These are phyloP conservation scores for Onthophagus sagittarius DNA, from an alignment of 2,888 invertebrate genomes.

Conservation along the genomic window DNA sequence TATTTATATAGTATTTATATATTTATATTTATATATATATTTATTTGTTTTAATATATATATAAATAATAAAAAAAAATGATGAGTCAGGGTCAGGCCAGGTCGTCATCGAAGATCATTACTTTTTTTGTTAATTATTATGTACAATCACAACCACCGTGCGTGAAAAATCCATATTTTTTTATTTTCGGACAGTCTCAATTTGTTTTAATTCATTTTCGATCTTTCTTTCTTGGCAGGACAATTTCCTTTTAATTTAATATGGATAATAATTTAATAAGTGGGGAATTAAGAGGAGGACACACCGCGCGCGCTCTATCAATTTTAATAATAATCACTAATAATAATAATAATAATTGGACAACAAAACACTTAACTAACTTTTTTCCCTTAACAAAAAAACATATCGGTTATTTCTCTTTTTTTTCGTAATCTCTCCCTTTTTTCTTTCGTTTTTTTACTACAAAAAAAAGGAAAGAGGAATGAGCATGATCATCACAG, in stretches of 20 bases:
- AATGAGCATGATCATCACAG: slow-evolving; percentile 44
- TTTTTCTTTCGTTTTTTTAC: too few species aligned
- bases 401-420: too few species aligned
- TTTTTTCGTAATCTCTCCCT: too few species aligned
- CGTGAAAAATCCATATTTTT: slow-evolving; percentile 20
- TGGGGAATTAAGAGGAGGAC: too few species aligned
- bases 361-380: slow-evolving; percentile 37
- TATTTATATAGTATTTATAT: slow-evolving; percentile 37
- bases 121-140: slow-evolving; percentile 24
- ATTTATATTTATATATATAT: slow-evolving; percentile 45
- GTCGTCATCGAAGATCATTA: slow-evolving; percentile 48
- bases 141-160: slow-evolving; percentile 47
- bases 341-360: slow-evolving; percentile 29
- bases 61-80: slow-evolving; percentile 39
- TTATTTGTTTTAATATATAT: slow-evolving; percentile 38
- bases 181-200: slow-evolving; percentile 21
- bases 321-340: slow-evolving; percentile 6
- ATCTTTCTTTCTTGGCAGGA: slow-evolving; percentile 32
- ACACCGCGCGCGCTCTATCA: slow-evolving; percentile 1
- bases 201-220: slow-evolving; percentile 4
- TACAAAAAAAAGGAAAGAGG: slow-evolving; percentile 25
- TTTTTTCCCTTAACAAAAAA: slow-evolving; percentile 9
- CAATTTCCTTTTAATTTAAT: slow-evolving; percentile 9
- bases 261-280: too few species aligned
- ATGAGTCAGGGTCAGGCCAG: slow-evolving; percentile 49